These are phyloP conservation scores for Pseudorhombus dupliciocellatus DNA, from an alignment of 2,113 vertebrate genomes.

Conservation along the genomic window DNA sequence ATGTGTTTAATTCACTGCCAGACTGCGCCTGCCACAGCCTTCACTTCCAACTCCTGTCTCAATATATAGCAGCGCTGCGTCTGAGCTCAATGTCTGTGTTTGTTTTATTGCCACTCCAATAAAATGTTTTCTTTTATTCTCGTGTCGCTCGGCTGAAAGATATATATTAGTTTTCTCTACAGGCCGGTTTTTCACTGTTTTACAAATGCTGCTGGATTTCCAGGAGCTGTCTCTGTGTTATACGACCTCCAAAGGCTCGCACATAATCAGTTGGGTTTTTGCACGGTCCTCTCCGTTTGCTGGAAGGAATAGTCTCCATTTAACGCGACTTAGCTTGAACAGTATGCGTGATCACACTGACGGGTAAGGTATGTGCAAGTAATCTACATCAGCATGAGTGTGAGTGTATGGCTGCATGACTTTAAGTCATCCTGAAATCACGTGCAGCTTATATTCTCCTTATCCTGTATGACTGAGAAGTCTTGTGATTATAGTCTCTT, in stretches of 20 bases:
- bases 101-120: constrained; percentile 14
- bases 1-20: constrained; percentile 66
- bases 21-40: constrained; percentile 46
- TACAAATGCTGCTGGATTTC: constrained; percentile 2
- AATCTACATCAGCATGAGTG: not conserved
- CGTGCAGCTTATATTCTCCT: constrained; percentile 49
- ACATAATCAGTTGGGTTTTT: not conserved
- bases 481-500: constrained; percentile 59
- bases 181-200: not conserved
- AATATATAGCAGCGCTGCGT: constrained; percentile 54
- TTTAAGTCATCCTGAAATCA: constrained; percentile 49
- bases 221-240: not conserved
- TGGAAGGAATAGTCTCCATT: not conserved
- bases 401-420: not conserved
- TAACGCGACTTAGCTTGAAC: not conserved
- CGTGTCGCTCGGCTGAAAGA: constrained; percentile 1
- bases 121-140: constrained; percentile 28
- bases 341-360: not conserved
- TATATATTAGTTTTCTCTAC: constrained; percentile 6
- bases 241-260: not conserved
- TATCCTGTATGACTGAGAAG: constrained; percentile 51
- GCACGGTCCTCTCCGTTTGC: not conserved
- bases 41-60: constrained; percentile 55
- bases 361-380: not conserved
- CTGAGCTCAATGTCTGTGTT: constrained; percentile 26